Evolutionary conservation across 2,113 vertebrate genomes (phyloP).

Genomic region (Camelus bactrianus): DNA sequence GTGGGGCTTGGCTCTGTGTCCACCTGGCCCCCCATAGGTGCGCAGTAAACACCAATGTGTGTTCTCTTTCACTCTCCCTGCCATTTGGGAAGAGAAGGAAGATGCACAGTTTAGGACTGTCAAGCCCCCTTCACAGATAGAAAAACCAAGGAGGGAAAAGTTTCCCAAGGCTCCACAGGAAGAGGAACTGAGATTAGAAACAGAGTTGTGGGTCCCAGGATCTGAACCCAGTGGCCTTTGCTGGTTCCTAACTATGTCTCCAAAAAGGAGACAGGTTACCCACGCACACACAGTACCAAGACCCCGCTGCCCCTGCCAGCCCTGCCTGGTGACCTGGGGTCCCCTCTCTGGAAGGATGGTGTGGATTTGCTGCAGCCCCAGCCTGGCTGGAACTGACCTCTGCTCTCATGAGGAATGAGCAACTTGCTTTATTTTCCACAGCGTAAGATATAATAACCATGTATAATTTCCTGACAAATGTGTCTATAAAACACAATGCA

Average conservation of each 20-base stretch:
- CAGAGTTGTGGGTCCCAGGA: neutral
- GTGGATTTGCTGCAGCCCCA: neutral
- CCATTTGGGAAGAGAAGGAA: neutral
- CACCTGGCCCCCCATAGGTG: neutral
- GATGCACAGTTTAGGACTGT: neutral
- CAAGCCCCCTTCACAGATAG: neutral
- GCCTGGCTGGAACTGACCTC: neutral
- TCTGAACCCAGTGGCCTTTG: neutral
- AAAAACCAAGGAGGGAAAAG: neutral
- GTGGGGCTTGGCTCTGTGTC: neutral
- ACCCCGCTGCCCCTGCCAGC: neutral
- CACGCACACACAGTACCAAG: neutral
- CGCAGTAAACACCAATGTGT: neutral
- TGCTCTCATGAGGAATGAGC: rapidly evolving
- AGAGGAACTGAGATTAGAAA: neutral
- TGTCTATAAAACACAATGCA: conserved; percentile 23
- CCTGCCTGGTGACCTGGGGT: neutral
- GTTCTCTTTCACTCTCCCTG: neutral
- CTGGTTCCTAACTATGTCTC: neutral
- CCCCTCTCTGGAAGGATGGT: neutral
- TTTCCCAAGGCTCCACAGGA: neutral
- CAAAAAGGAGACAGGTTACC: neutral
- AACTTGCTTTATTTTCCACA: conserved; percentile 9
- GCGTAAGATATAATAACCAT: neutral
- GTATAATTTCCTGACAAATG: conserved; percentile 53